These are phyloP conservation scores for Macquaria australasica DNA, from an alignment of 2,113 vertebrate species.

Conservation along the genomic window DNA sequence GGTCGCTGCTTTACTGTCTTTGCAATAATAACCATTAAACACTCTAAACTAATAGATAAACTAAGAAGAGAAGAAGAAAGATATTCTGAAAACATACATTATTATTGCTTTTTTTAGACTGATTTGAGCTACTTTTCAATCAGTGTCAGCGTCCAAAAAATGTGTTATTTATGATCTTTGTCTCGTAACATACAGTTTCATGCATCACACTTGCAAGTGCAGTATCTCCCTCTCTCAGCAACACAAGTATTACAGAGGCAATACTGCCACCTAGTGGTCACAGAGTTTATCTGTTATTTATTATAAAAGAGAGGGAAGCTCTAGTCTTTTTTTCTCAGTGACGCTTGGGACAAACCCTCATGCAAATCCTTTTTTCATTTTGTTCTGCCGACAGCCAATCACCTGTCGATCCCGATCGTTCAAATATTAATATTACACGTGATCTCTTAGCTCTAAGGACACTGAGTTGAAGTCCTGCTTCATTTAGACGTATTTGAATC, in stretches of 20 bases:
- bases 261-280: slow-evolving; percentile 72
- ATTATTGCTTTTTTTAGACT: neutral
- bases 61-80: neutral
- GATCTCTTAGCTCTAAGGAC: neutral
- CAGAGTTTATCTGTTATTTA: neutral
- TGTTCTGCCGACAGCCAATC: neutral
- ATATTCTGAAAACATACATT: too few species aligned
- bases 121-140: too few species aligned
- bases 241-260: slow-evolving; percentile 19
- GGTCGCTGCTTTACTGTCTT: neutral
- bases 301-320: neutral
- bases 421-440: neutral
- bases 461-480: neutral
- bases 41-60: neutral
- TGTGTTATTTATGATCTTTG: neutral
- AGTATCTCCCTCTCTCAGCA: neutral
- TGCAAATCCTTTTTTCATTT: neutral
- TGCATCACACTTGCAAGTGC: neutral
- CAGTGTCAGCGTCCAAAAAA: neutral
- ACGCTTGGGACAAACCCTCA: neutral
- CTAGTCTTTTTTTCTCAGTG: neutral
- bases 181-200: neutral
- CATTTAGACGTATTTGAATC: neutral
- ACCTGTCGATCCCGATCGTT: neutral
- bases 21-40: neutral